Percentiles rank a stretch among this genome's conserved stretches.
Conservation (phyloP, 92 coral and sea anemone genomes). For the Phenganax marumi region DNA sequence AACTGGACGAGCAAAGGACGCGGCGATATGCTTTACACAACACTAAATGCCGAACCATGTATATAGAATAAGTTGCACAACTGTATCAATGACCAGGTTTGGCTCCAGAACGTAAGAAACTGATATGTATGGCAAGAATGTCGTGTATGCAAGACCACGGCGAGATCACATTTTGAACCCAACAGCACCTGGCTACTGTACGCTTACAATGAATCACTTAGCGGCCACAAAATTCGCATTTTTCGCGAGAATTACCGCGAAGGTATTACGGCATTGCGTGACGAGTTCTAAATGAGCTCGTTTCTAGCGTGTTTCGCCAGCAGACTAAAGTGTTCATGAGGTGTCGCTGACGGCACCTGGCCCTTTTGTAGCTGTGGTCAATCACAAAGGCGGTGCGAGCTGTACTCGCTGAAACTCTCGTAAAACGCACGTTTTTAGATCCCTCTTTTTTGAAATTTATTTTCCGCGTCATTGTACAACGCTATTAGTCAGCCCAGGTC, state of each 20-base stretch:
- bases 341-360: slow-evolving; percentile 41
- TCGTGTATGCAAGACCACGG: slow-evolving; percentile 18
- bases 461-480: background rate
- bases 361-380: slow-evolving; percentile 49
- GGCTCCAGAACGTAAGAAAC: background rate
- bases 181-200: slow-evolving; percentile 36
- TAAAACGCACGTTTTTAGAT: background rate
- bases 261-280: slow-evolving; percentile 8
- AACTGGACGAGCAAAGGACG: background rate
- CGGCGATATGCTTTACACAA: background rate
- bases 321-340: slow-evolving; percentile 34
- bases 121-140: slow-evolving; percentile 20
- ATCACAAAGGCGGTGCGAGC: slow-evolving; percentile 26
- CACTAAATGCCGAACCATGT: background rate
- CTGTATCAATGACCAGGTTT: background rate
- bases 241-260: background rate
- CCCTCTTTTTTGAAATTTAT: background rate
- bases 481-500: background rate
- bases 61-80: background rate
- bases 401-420: slow-evolving; percentile 15
- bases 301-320: slow-evolving; percentile 13
- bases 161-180: slow-evolving; percentile 22
- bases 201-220: background rate
- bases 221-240: background rate
- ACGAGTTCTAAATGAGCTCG: background rate